Percentiles rank a stretch among this genome's conserved stretches.
Conservation (phyloP, 1,140 invertebrate species). For the Manduca sexta region DNA sequence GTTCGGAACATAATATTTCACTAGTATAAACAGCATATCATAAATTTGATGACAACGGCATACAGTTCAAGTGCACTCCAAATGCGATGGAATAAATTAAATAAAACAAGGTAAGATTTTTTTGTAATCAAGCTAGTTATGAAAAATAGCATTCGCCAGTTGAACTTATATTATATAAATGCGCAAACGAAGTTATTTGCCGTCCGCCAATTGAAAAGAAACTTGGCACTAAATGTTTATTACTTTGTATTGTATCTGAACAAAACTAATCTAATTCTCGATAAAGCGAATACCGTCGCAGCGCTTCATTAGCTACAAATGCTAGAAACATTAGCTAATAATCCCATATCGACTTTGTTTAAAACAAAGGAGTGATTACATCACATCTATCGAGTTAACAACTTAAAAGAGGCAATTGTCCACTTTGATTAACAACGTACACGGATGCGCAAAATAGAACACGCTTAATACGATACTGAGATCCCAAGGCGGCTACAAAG, state of each 20-base stretch:
- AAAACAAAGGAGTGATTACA: slow-evolving; percentile 11
- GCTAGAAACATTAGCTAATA: background rate
- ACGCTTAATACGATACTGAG: slow-evolving; percentile 56
- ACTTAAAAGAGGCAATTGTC: slow-evolving; percentile 47
- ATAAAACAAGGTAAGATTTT: no score
- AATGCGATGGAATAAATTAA: no score
- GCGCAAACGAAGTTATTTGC: no score
- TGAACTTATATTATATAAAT: no score
- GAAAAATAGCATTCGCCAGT: no score
- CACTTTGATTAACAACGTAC: slow-evolving; percentile 56
- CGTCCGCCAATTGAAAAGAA: no score
- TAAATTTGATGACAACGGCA: no score
- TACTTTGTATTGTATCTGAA: slow-evolving; percentile 15
- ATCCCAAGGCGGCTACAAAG: slow-evolving; percentile 63
- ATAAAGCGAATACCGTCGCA: no score
- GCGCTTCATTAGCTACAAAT: background rate
- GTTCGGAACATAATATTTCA: no score
- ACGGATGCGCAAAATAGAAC: slow-evolving; percentile 59
- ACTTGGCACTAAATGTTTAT: slow-evolving; percentile 45
- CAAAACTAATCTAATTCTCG: background rate
- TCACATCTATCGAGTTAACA: slow-evolving; percentile 37
- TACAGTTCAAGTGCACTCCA: no score
- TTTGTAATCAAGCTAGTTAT: no score
- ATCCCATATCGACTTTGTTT: background rate
- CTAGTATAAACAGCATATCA: no score